Base-by-base conservation (phyloP, 2,797 vertebrate species). In the Strix occidentalis region DNA sequence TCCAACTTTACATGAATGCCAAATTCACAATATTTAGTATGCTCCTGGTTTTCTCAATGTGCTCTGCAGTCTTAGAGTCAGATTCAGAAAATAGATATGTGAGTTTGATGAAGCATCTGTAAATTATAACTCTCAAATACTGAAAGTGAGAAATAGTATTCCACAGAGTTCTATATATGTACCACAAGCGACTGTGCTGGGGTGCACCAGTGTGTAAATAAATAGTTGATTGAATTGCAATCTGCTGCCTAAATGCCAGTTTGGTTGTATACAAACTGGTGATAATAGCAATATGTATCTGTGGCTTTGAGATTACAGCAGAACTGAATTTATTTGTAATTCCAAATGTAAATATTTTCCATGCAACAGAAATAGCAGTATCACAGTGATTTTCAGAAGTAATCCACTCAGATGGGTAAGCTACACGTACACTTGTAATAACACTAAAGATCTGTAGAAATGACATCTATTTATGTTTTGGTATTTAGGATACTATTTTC, bases 1-100 rank as follows among this genome's bases (percentile, higher is more conserved):
- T 96, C 43, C 61, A 95, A 66, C 64, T 90, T 94, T 48, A 77
- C 33, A 76, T 91, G 74, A 96, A 95, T 90, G 90, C 83, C 88
- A 91, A 96, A 93, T 80, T 81, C 63, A 57, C 50, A 53, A 51
- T 85, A 87, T 72, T 76, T 91, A 86, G 63, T 74, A 41, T 60
- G 37, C 66, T 76, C 37, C 53, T 90, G 58, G 72, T 95, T 97
- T 95, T 81, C 35, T 94, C 84, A 75, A 80, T 78, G 56, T 95
- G 69, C 80, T 96, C 88, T 87, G 79, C 78, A 89, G 53, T 82
- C 74, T 96, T 91, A 85, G 66, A 70, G 50, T 97, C 72, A 91
- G 69, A 77, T 93, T 87, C 63, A 69, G 68, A 79, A 87, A 92
- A 91, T n/a, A 95, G 51, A 54, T 63, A 56, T 29, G 26, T 31